A percentile compares a stretch with the other conserved stretches of the same genome.
Conservation (phyloP, 1,140 invertebrate species). For the Listronotus oregonensis region DNA sequence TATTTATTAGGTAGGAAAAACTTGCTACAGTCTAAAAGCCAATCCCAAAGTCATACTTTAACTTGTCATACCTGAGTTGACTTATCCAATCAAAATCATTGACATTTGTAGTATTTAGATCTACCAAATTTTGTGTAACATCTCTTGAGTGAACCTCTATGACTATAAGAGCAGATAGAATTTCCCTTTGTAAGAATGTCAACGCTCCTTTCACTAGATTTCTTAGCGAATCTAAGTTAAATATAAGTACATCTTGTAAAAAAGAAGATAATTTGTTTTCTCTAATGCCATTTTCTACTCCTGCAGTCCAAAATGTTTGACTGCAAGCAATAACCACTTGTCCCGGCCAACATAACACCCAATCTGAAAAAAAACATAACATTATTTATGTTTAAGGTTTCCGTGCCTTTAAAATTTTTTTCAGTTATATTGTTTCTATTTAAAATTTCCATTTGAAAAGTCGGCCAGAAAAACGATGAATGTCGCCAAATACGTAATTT, state of each 20-base stretch:
- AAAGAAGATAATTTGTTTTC: slow-evolving; percentile 57
- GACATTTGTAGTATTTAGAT: slow-evolving; percentile 64
- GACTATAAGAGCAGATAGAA: slow-evolving; percentile 68
- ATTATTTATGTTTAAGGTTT: not conserved
- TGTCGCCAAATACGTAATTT: no score
- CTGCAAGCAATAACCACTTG: slow-evolving; percentile 74
- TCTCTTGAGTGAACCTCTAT: slow-evolving; percentile 75
- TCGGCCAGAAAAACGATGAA: no score
- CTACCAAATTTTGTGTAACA: slow-evolving; percentile 66
- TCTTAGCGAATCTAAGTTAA: slow-evolving; percentile 65
- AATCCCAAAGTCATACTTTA: no score
- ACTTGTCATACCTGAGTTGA: slow-evolving; percentile 66
- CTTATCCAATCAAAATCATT: slow-evolving; percentile 84
- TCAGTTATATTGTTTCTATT: no score
- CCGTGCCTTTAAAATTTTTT: no score
- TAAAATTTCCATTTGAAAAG: no score
- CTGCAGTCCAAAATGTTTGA: slow-evolving; percentile 67
- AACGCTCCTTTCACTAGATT: slow-evolving; percentile 68
- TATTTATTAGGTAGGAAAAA: no score
- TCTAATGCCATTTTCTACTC: slow-evolving; percentile 63
- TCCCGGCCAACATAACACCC: slow-evolving; percentile 78
- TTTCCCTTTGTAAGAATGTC: slow-evolving; percentile 69
- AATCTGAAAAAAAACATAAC: slow-evolving; percentile 56
- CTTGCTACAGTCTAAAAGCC: no score
- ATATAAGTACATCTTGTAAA: slow-evolving; percentile 57